Conservation (phyloP, 2,888 invertebrate genomes). For the Eilema sororculum region DNA sequence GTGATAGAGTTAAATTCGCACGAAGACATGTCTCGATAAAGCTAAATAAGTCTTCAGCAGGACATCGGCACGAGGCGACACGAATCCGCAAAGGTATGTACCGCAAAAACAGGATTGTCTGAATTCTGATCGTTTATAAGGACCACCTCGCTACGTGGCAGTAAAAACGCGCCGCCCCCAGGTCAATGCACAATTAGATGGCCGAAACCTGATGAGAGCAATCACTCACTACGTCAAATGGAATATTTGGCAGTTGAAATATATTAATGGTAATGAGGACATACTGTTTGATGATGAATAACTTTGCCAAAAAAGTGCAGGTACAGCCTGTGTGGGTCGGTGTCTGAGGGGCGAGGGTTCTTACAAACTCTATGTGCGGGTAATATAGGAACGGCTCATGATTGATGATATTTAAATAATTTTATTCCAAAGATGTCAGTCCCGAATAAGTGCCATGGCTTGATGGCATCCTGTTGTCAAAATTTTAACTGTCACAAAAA, state of each 20-base stretch:
- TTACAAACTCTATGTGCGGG: constrained; percentile 9
- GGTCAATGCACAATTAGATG: constrained; percentile 76
- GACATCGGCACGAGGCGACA: constrained; percentile 48
- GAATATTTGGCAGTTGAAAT: constrained; percentile 63
- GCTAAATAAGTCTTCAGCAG: constrained; percentile 53
- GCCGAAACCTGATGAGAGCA: constrained; percentile 54
- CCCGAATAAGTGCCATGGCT: not conserved
- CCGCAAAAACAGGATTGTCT: constrained; percentile 56
- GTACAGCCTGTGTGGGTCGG: constrained; percentile 23
- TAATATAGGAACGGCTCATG: constrained; percentile 10
- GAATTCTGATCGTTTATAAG: constrained; percentile 66
- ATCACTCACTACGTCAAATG: constrained; percentile 66
- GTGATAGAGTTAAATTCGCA: constrained; percentile 7
- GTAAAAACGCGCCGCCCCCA: constrained; percentile 57
- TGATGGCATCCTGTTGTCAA: constrained; percentile 16
- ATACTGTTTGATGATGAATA: constrained; percentile 48
- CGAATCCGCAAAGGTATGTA: constrained; percentile 46
- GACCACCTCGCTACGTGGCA: constrained; percentile 56
- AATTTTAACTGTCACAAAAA: constrained; percentile 26
- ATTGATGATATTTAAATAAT: constrained; percentile 1
- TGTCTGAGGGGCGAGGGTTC: constrained; percentile 20
- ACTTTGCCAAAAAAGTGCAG: constrained; percentile 41
- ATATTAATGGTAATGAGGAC: constrained; percentile 55
- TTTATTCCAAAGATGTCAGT: not conserved
- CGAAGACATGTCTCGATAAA: constrained; percentile 42